These are phyloP conservation scores for Cremastinae sp. DNA, from an alignment of 2,888 invertebrate genomes.

Conservation along the genomic window DNA sequence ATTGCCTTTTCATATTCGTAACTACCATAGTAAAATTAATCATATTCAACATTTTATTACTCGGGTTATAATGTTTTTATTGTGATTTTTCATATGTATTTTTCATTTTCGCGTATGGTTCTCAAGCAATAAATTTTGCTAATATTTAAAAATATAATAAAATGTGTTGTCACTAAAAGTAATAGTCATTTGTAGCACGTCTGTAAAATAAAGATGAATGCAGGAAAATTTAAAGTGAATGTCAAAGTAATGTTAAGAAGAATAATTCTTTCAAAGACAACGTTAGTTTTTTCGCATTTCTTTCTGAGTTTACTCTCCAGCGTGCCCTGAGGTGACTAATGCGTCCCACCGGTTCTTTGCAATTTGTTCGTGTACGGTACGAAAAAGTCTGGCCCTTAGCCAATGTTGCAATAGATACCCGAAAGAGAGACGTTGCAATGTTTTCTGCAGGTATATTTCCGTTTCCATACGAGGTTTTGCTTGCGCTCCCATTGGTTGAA, in stretches of 20 bases:
- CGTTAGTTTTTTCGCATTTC: no score
- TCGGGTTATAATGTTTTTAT: no score
- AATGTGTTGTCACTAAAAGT: no score
- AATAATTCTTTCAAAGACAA: no score
- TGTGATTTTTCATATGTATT: no score
- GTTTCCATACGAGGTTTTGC: slow-evolving; percentile 4
- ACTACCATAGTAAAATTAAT: no score
- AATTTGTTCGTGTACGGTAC: slow-evolving; percentile 21
- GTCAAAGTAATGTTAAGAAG: background rate
- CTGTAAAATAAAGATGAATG: background rate
- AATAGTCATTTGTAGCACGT: no score
- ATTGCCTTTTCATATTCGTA: no score
- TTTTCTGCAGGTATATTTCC: slow-evolving; percentile 24
- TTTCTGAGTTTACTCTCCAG: background rate
- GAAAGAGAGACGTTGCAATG: slow-evolving; percentile 18
- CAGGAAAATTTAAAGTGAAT: slow-evolving; percentile 20
- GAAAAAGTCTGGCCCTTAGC: slow-evolving; percentile 19
- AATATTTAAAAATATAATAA: no score
- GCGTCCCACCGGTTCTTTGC: slow-evolving; percentile 12
- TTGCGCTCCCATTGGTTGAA: slow-evolving; percentile 2
- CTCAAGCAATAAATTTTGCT: no score
- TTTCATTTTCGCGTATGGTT: no score
- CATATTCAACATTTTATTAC: no score
- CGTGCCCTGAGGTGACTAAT: slow-evolving; percentile 16
- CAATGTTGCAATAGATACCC: slow-evolving; percentile 27